Conservation (phyloP, 2,888 invertebrate genomes). For the Leptura quadrifasciata region DNA sequence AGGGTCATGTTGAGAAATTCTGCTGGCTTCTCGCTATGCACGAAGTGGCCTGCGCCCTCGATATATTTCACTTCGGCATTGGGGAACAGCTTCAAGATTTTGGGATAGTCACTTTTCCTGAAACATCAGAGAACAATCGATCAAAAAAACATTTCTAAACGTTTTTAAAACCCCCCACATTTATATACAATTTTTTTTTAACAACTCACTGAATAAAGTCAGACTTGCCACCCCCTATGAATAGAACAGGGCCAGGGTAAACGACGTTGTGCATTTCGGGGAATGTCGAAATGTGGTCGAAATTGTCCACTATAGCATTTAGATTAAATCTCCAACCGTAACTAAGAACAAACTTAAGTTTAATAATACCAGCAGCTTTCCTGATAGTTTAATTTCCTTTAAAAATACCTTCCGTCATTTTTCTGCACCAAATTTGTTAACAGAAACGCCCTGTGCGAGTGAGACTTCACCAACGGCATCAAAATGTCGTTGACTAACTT, state of each 20-base stretch:
- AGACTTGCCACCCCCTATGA: slow-evolving; percentile 89
- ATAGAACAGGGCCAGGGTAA: slow-evolving; percentile 82
- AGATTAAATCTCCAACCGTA: slow-evolving; percentile 90
- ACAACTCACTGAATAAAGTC: slow-evolving; percentile 83
- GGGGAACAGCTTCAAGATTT: slow-evolving; percentile 84
- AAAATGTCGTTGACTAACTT: slow-evolving; percentile 81
- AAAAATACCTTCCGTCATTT: slow-evolving; percentile 67
- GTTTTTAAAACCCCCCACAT: background rate
- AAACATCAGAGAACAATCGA: slow-evolving; percentile 39
- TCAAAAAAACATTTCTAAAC: background rate
- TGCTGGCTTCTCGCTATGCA: slow-evolving; percentile 92
- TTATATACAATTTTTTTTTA: slow-evolving; percentile 1
- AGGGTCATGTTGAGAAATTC: slow-evolving; percentile 82
- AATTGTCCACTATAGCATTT: slow-evolving; percentile 81
- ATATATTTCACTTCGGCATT: slow-evolving; percentile 82
- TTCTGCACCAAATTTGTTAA: slow-evolving; percentile 85
- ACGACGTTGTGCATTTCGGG: slow-evolving; percentile 73
- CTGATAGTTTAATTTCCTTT: background rate
- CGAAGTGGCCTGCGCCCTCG: slow-evolving; percentile 92
- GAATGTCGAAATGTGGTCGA: slow-evolving; percentile 80
- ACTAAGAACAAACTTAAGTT: slow-evolving; percentile 61
- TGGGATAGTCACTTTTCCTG: slow-evolving; percentile 77
- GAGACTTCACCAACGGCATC: slow-evolving; percentile 76
- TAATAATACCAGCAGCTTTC: slow-evolving; percentile 9
- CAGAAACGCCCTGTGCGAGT: slow-evolving; percentile 84